Conservation (phyloP, 2,888 invertebrate genomes). For the Didymodactylos carnosus region DNA sequence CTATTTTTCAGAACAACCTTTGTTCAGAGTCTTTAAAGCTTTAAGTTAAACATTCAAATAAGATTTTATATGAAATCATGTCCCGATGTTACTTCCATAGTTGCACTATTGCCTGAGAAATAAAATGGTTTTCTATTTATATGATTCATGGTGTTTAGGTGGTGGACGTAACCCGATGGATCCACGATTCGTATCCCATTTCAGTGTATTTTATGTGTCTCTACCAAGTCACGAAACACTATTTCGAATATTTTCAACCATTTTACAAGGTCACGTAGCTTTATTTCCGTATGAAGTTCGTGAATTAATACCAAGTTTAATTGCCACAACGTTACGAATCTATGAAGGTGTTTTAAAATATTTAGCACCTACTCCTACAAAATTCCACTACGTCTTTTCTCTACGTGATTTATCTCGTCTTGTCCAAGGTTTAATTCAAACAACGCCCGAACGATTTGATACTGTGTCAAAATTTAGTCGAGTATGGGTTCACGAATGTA, state of each 20-base stretch:
- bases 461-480: conserved; percentile 52
- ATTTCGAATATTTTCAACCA: conserved; percentile 58
- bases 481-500: conserved; percentile 75
- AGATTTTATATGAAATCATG: too few species aligned
- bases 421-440: conserved; percentile 57
- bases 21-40: too few species aligned
- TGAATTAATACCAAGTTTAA: conserved; percentile 46
- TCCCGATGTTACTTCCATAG: too few species aligned
- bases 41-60: too few species aligned
- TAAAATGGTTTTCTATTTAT: not conserved
- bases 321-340: conserved; percentile 57
- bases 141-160: conserved; percentile 38
- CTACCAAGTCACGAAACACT: conserved; percentile 60
- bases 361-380: conserved; percentile 69
- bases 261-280: conserved; percentile 54
- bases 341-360: conserved; percentile 52
- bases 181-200: conserved; percentile 71
- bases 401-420: conserved; percentile 69
- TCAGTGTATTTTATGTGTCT: conserved; percentile 62
- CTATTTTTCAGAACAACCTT: too few species aligned
- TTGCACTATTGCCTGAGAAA: too few species aligned
- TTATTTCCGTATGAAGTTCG: conserved; percentile 49
- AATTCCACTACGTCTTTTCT: conserved; percentile 85
- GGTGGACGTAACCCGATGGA: conserved; percentile 75
- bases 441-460: conserved; percentile 50